Evolutionary conservation across 2,888 invertebrate species (phyloP), one percentile per base, ranked within the genome.

Genomic region (Aelia acuminata): DNA sequence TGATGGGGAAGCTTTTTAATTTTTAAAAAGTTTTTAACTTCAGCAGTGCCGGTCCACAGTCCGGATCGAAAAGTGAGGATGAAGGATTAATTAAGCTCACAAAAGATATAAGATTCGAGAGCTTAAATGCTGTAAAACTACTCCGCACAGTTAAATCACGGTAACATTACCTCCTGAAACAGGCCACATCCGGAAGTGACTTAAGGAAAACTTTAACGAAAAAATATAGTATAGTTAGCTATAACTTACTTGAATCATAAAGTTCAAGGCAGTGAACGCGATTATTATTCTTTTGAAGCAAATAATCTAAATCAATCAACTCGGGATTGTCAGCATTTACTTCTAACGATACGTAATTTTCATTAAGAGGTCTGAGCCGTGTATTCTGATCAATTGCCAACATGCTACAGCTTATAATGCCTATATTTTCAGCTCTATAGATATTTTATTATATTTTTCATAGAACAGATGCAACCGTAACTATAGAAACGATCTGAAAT

Each of bases 311-410:
- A 70, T 70, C 35, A 35, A 35, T 18, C 35, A 35, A 35, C 63
- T 70, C 63, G 18, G 63, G 31, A 31, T 70, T 70, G 11, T 70
- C 31, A 35, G 63, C 63, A 70, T 70, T 70, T 35, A 70, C 63
- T 35, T 70, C 31, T 35, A 70, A 35, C 0, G 63, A 70, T 70
- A 70, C 31, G 18, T 35, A 70, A 70, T 70, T 70, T 35, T 70
- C 63, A 18, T 70, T 70, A 13, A 70, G 63, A 1, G 63, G 31
- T 35, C 18, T 18, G 35, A 70, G 7, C 7, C 35, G 31, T 1
- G 63, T 70, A 7, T 2, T 18, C 2, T 35, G 26, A 35, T 70
- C 63, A 35, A 70, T 35, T 31, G 31, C 31, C 35, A 70, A 70
- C 63, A 70, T 70, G 31, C 4, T 70, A 35, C 35, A 35, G 26